A percentile compares a stretch with the other conserved stretches of the same genome.
Evolutionary conservation across 2,113 vertebrate genomes (phyloP).

Genomic region (Lates calcarifer): DNA sequence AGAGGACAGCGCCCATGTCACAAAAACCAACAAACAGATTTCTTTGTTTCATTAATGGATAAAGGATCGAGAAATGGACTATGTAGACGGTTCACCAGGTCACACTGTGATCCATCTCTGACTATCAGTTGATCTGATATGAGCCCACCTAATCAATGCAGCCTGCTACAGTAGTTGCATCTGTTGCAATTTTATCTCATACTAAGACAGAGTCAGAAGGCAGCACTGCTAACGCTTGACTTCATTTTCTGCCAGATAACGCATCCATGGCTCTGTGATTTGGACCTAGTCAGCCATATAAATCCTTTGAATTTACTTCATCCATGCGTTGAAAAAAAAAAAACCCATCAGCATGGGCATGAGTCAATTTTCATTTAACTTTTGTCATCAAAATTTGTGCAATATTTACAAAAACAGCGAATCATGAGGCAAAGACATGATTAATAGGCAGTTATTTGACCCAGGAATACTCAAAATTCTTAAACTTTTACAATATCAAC

Average conservation of each 20-base stretch:
- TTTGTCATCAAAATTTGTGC: background rate
- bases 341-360: background rate
- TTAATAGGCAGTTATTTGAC: background rate
- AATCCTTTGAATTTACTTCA: slow-evolving; percentile 43
- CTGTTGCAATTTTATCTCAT: slow-evolving; percentile 6
- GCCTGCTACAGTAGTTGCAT: background rate
- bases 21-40: background rate
- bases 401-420: background rate
- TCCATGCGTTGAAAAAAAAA: background rate
- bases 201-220: background rate
- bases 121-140: slow-evolving; percentile 10
- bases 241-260: slow-evolving; percentile 40
- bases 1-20: background rate
- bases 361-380: slow-evolving; percentile 14
- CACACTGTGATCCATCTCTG: background rate
- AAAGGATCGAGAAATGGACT: background rate
- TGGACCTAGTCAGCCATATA: slow-evolving; percentile 33
- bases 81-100: background rate
- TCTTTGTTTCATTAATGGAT: background rate
- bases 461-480: background rate
- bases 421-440: background rate
- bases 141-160: slow-evolving; percentile 20
- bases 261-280: slow-evolving; percentile 31
- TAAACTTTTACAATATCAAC: background rate
- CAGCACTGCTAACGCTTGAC: slow-evolving; percentile 13